A percentile compares a stretch with the other conserved stretches of the same genome.
Conservation (phyloP, 35 echinoderm and acorn worm species). For the Eucidaris tribuloides region DNA sequence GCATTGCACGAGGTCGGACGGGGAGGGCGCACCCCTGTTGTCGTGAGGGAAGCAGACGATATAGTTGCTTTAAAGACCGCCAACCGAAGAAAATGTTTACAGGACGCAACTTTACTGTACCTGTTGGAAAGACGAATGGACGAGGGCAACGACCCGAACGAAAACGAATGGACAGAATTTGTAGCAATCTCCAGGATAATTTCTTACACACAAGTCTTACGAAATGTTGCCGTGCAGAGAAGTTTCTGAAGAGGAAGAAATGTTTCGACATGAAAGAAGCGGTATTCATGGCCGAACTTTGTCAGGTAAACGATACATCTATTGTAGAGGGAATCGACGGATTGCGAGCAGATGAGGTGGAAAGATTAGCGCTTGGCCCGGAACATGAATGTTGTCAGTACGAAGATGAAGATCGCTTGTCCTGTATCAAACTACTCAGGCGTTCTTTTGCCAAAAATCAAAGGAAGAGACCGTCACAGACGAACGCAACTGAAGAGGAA, state of each 20-base stretch:
- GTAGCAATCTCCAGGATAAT: not conserved
- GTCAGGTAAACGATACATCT: not conserved
- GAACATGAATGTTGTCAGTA: slow-evolving; percentile 5
- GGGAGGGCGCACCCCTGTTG: not conserved
- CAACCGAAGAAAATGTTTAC: not conserved
- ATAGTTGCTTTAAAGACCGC: not conserved
- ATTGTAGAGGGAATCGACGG: not conserved
- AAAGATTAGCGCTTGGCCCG: not conserved
- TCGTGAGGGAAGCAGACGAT: not conserved
- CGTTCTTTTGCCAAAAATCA: not conserved
- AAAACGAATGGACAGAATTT: not conserved
- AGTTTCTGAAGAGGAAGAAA: not conserved
- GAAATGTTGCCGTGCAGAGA: not conserved
- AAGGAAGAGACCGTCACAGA: not conserved
- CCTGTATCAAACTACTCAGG: not conserved
- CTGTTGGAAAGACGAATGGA: not conserved
- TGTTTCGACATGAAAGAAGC: not conserved
- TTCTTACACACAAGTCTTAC: not conserved
- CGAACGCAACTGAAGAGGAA: not conserved
- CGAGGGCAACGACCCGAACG: not conserved
- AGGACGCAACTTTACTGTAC: not conserved
- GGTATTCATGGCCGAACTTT: not conserved
- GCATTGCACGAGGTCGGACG: not conserved
- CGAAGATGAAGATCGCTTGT: not conserved
- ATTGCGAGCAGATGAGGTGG: too few relatives aligned